phyloP scores from a whole-genome alignment of 2,797 vertebrate genomes.

The Manis pentadactyla region DNA sequence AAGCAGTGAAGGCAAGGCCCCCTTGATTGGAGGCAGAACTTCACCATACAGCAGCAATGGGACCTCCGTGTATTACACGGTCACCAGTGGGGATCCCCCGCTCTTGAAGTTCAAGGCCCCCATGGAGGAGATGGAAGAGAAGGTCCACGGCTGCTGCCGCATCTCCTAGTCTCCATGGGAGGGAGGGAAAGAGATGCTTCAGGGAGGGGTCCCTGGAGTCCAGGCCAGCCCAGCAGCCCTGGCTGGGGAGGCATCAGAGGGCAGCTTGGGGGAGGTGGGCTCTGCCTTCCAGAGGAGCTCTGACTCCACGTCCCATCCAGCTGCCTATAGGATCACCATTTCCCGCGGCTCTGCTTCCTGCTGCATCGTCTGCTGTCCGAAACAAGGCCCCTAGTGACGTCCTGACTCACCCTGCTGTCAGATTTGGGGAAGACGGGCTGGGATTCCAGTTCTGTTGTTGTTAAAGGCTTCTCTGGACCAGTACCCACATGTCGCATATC shows the following conservation, averaged over 20 bases:
- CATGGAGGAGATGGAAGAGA: slow-evolving; percentile 94
- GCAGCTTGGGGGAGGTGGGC: slow-evolving; percentile 9
- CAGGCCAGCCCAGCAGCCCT: slow-evolving; percentile 16
- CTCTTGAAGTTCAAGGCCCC: slow-evolving; percentile 97
- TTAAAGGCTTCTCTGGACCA: slow-evolving; percentile 68
- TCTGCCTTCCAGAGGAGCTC: slow-evolving; percentile 7
- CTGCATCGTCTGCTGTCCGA: slow-evolving; percentile 64
- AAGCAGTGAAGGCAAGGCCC: slow-evolving; percentile 89
- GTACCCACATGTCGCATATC: background rate
- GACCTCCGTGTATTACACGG: slow-evolving; percentile 94
- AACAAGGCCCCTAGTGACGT: slow-evolving; percentile 73
- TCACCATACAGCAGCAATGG: slow-evolving; percentile 96
- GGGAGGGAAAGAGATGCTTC: background rate
- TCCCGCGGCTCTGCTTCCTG: slow-evolving; percentile 56
- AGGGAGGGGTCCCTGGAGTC: slow-evolving; percentile 75
- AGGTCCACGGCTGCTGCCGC: slow-evolving; percentile 93
- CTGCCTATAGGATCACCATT: background rate
- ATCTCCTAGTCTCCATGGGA: slow-evolving; percentile 90
- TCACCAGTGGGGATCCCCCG: slow-evolving; percentile 96
- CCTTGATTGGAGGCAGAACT: slow-evolving; percentile 92
- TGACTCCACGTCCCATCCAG: background rate
- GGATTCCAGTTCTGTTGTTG: slow-evolving; percentile 53
- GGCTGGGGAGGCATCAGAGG: slow-evolving; percentile 25
- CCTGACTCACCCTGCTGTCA: slow-evolving; percentile 48
- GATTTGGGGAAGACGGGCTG: slow-evolving; percentile 65